Base-by-base conservation (phyloP, 2,888 invertebrate species). In the Tenthredo notha region DNA sequence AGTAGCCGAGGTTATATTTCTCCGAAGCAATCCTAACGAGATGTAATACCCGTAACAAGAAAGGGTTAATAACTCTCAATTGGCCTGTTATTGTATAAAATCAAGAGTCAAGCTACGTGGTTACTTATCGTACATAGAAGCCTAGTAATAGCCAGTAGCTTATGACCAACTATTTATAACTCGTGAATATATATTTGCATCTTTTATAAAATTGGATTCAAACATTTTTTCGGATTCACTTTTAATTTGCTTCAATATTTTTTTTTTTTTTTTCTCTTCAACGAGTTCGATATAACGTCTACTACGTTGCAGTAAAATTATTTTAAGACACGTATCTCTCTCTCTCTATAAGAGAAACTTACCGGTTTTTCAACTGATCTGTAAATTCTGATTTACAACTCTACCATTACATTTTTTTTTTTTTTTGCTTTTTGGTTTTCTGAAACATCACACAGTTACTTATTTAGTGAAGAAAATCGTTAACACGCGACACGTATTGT, bases 61-160 rank as follows among this genome's bases (percentile, higher is more conserved):
- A 80, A 80, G 80, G 80, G 80, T 80, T 80, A 80, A 80, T 80
- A 80, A 80, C 61, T 80, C 80, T 80, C 50, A 80, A 80, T 80
- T 80, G 80, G 40, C 58, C 61, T 40, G 80, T 80, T 80, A 80
- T 80, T 61, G 80, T 61, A 80, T 80, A 80, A 61, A 80, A 80
- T 80, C 21, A 40, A 58, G 61, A 61, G 80, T 77, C 29, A 10
- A 29, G n/a, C 43, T 10, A 61, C 40, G 37, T 40, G 9, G 61
- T 80, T 61, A 54, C 21, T 61, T 15, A 61, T 78, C 58, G 37
- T 40, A 77, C 33, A 25, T 12, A 25, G n/a, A 25, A 25, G 50
- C 33, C 33, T 50, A 18, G 18, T 54, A 33, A 29, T n/a, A 61
- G 21, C 61, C 21, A 18, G 50, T 50, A n/a, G 50, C 25, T 25